These are phyloP conservation scores for Heliconius melpomene DNA, from an alignment of 1,140 invertebrate species.

Conservation along the genomic window DNA sequence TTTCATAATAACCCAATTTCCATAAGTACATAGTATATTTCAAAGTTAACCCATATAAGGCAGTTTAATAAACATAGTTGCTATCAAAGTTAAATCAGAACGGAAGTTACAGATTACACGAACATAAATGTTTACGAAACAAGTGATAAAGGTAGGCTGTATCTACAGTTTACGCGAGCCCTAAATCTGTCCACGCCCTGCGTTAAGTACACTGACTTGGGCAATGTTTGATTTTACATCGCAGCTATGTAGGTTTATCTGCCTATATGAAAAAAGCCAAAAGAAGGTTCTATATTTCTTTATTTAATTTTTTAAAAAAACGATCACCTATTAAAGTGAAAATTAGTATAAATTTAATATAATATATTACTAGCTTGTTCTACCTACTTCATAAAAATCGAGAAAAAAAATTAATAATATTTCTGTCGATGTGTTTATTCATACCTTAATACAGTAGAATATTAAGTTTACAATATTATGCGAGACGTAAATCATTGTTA, in stretches of 20 bases:
- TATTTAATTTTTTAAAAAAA: no score
- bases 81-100: constrained; percentile 12
- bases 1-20: no score
- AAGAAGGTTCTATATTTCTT: no score
- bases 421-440: no score
- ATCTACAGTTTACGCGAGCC: constrained; percentile 9
- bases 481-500: neutral
- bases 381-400: no score
- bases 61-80: constrained; percentile 12
- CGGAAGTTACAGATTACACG: constrained; percentile 25
- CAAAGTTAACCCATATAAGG: constrained; percentile 9
- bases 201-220: no score
- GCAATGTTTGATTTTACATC: neutral
- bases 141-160: constrained; percentile 2
- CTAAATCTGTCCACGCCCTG: constrained; percentile 25
- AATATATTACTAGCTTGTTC: no score
- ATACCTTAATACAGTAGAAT: neutral
- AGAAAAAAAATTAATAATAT: no score
- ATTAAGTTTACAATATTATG: neutral
- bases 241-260: neutral
- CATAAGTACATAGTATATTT: neutral
- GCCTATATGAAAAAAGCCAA: neutral
- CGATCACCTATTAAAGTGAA: no score
- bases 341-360: no score
- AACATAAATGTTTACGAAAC: constrained; percentile 27